A percentile compares a stretch with the other conserved stretches of the same genome.
Conservation (phyloP, 1,140 invertebrate species). For the Pogonomyrmex californicus region DNA sequence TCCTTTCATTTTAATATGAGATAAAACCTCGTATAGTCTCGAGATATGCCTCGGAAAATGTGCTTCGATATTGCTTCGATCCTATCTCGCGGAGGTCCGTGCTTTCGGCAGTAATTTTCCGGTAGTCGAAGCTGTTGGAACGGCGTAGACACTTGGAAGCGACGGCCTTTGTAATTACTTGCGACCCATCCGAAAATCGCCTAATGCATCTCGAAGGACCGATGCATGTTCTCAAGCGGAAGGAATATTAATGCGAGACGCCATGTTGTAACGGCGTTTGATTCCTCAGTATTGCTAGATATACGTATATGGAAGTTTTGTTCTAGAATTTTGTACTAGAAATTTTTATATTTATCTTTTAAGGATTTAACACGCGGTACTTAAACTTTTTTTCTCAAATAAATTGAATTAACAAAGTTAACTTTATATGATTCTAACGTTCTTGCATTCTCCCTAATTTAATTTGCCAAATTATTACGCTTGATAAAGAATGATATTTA, state of each 20-base stretch:
- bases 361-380: not conserved
- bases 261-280: not conserved
- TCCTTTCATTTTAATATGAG: not conserved
- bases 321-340: not conserved
- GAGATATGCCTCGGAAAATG: not conserved
- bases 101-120: conserved; percentile 51
- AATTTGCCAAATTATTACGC: not conserved
- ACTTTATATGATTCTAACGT: not conserved
- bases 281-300: not conserved
- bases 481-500: not conserved
- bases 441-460: not conserved
- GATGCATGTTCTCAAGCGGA: conserved; percentile 3
- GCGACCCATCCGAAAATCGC: not conserved
- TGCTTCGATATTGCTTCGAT: not conserved
- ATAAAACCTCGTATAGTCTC: not conserved
- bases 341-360: not conserved
- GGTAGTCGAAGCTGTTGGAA: conserved; percentile 1
- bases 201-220: conserved; percentile 37
- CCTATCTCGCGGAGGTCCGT: not conserved
- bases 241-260: conserved; percentile 39
- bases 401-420: no score
- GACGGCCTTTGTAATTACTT: conserved; percentile 42
- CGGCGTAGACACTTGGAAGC: conserved; percentile 11
- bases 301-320: not conserved
- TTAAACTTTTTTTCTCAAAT: not conserved